Base-by-base conservation (phyloP, 2,113 vertebrate genomes). In the Meles meles region DNA sequence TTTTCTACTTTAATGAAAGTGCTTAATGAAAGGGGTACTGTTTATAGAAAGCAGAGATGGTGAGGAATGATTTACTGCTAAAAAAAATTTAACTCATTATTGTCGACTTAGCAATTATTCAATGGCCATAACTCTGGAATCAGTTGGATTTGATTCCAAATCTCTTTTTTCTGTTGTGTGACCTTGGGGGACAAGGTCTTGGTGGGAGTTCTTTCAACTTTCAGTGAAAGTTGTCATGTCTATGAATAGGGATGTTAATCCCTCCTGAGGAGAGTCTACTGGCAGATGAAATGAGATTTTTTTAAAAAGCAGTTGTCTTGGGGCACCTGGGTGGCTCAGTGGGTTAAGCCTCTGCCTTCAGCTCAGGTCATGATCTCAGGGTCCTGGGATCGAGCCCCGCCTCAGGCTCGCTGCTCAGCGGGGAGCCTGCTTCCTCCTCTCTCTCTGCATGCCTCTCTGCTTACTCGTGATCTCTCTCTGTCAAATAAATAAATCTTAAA, bases 1-100 rank as follows among this genome's bases (percentile, higher is more conserved):
- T 93, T 96, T 88, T 57, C 77, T 85, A 93, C 8, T 77, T 47
- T 93, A 93, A 85, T 93, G 52, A 88, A 97, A 96, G 5, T 72
- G 31, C 90, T 94, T 88, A 96, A 87, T 69, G 29, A 94, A 93
- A 76, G 21, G 3, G 17, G 6, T 83, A 47, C 29, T 74, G 25
- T 79, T 74, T 59, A 39, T 61, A 94, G 81, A 89, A 89, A 93
- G 79, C 5, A 79, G 59, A 93, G 77, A 94, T 79, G 6, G 21
- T 65, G 44, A 86, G 44, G n/a, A 88, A 17, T 37, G 72, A 93
- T 93, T 82, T 81, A 44, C 7, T 31, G 77, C n/a, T 71, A 21
- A 94, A 63, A 72, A 88, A 89, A 27, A 23, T 82, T 57, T 71
- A 39, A 69, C 23, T 77, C 39, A 44, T 37, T 49, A 74, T 76